These are phyloP conservation scores for Fratercula arctica DNA, from an alignment of 2,797 vertebrate species.

Conservation along the genomic window DNA sequence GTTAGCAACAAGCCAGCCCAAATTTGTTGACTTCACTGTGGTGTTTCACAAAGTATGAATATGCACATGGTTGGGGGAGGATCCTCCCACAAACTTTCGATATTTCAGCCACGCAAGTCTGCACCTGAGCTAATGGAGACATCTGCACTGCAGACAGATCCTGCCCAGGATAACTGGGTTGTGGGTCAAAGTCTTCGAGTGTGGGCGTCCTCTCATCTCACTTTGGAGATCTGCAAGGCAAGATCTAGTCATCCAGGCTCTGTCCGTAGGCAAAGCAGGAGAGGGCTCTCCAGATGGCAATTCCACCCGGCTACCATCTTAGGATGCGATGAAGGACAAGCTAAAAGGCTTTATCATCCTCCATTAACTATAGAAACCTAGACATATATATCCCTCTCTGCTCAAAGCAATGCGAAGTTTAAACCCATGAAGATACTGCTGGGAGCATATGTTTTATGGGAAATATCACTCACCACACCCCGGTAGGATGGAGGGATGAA, in stretches of 20 bases:
- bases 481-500: conserved; percentile 82
- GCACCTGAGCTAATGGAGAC: background rate
- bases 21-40: background rate
- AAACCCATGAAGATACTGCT: background rate
- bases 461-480: conserved; percentile 73
- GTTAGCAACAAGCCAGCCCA: background rate
- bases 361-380: background rate
- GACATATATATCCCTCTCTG: background rate
- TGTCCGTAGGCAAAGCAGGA: background rate
- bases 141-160: background rate
- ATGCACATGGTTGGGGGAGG: background rate
- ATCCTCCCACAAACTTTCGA: rapidly evolving
- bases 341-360: background rate
- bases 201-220: background rate
- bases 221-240: background rate
- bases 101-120: background rate
- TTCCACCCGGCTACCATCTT: background rate
- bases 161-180: rapidly evolving
- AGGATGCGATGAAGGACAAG: background rate
- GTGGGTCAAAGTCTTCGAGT: background rate
- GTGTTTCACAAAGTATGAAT: background rate
- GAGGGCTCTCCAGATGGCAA: background rate
- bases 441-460: background rate
- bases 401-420: background rate
- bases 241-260: background rate